phyloP scores from a whole-genome alignment of 2,888 invertebrate species.

The Campoplex nolae region DNA sequence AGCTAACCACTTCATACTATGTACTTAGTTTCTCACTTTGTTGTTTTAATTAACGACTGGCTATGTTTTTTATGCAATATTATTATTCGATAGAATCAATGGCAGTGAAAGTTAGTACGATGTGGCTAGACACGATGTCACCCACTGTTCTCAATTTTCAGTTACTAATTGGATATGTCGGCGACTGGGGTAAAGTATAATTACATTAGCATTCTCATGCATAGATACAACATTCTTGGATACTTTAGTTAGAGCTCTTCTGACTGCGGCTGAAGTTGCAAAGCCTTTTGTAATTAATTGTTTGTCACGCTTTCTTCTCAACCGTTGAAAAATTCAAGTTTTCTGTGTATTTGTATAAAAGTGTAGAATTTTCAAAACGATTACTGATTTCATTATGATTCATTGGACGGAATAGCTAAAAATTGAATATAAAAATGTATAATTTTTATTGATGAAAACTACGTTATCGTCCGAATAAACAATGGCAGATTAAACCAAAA shows the following conservation, averaged over 20 bases:
- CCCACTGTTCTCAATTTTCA: slow-evolving; percentile 81
- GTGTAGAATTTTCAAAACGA: background rate
- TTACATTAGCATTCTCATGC: slow-evolving; percentile 78
- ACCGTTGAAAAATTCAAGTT: background rate
- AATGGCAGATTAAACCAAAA: background rate
- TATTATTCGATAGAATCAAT: slow-evolving; percentile 74
- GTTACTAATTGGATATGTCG: slow-evolving; percentile 82
- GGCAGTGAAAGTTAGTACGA: slow-evolving; percentile 81
- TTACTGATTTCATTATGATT: background rate
- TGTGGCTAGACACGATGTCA: slow-evolving; percentile 78
- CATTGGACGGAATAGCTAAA: background rate
- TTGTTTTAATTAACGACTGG: slow-evolving; percentile 58
- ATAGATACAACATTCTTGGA: slow-evolving; percentile 28
- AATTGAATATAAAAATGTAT: background rate
- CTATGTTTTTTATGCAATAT: slow-evolving; percentile 20
- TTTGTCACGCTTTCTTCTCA: background rate
- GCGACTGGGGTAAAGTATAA: slow-evolving; percentile 82
- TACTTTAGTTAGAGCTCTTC: slow-evolving; percentile 11
- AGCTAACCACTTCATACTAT: slow-evolving; percentile 78
- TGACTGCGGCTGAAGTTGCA: background rate
- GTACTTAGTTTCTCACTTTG: background rate
- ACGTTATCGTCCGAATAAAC: background rate
- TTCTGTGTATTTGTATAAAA: background rate
- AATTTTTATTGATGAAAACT: background rate
- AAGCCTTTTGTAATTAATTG: background rate